Evolutionary conservation across 2,113 vertebrate genomes (phyloP).

Genomic region (Dascyllus trimaculatus): DNA sequence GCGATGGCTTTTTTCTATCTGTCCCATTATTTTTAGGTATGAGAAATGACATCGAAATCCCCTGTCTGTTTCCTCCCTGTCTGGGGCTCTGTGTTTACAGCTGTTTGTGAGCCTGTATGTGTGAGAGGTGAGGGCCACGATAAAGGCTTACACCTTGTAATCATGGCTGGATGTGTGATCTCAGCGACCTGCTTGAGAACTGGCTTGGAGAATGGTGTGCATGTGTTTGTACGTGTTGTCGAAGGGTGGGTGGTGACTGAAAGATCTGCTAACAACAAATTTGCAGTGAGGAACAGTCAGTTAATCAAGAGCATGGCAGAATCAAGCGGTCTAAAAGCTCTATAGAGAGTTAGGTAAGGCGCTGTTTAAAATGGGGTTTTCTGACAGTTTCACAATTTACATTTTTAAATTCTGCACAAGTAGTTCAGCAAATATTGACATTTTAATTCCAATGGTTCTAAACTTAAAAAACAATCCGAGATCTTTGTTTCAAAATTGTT

Average conservation of each 20-base stretch:
- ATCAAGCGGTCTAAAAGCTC: slow-evolving; percentile 10
- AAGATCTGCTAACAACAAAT: slow-evolving; percentile 30
- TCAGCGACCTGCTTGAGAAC: slow-evolving; percentile 59
- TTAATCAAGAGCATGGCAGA: slow-evolving; percentile 31
- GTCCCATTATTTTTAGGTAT: slow-evolving; percentile 78
- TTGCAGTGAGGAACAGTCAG: neutral
- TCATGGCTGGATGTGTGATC: slow-evolving; percentile 74
- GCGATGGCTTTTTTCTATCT: slow-evolving; percentile 64
- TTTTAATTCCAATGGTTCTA: too few species aligned
- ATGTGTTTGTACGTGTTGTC: slow-evolving; percentile 14
- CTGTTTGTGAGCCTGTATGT: slow-evolving; percentile 61
- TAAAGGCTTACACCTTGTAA: slow-evolving; percentile 76
- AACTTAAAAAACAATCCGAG: too few species aligned
- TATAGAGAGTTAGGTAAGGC: neutral
- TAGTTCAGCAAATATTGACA: too few species aligned
- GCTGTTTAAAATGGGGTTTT: neutral
- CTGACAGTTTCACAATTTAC: too few species aligned
- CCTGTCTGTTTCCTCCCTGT: slow-evolving; percentile 57
- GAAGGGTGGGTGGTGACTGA: slow-evolving; percentile 1
- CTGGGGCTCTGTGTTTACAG: slow-evolving; percentile 70
- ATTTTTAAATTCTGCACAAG: too few species aligned
- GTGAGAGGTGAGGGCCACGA: slow-evolving; percentile 69
- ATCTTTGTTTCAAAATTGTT: too few species aligned
- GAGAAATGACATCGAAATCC: slow-evolving; percentile 75
- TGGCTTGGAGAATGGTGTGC: slow-evolving; percentile 39